Conservation (phyloP, 2,113 vertebrate species). For the Zosterops hypoxanthus region DNA sequence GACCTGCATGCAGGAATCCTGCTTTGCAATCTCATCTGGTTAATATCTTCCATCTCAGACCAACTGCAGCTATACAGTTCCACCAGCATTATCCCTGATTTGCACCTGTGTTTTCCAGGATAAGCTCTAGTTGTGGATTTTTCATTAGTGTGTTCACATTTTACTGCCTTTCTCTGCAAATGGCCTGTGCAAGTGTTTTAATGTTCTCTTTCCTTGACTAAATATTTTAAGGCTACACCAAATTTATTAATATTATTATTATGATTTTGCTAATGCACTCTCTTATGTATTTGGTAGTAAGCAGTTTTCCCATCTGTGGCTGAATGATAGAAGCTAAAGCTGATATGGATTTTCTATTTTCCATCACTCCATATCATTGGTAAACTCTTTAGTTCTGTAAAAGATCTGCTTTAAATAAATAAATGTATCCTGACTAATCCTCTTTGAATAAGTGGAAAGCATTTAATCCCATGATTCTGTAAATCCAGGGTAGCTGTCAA, state of each 20-base stretch:
- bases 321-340: constrained; percentile 70
- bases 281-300: constrained; percentile 35
- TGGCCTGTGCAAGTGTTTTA: not conserved
- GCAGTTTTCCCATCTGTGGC: constrained; percentile 64
- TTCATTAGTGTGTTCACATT: not conserved
- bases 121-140: not conserved
- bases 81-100: not conserved
- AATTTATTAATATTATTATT: not conserved
- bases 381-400: constrained; percentile 75
- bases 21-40: not conserved
- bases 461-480: constrained; percentile 73
- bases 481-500: constrained; percentile 73
- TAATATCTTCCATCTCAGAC: not conserved
- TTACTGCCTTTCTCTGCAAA: not conserved
- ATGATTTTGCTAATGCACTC: constrained; percentile 35
- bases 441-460: constrained; percentile 76
- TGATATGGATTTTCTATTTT: constrained; percentile 73
- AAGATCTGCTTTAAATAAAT: constrained; percentile 75
- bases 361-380: constrained; percentile 56
- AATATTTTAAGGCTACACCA: not conserved
- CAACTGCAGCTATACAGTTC: not conserved
- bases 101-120: not conserved
- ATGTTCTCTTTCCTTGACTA: not conserved
- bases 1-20: not conserved
- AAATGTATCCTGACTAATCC: constrained; percentile 75